Percentiles rank a stretch among this genome's conserved stretches.
Evolutionary conservation across 2,888 invertebrate genomes (phyloP).

Genomic region (Drymonia ruficornis): DNA sequence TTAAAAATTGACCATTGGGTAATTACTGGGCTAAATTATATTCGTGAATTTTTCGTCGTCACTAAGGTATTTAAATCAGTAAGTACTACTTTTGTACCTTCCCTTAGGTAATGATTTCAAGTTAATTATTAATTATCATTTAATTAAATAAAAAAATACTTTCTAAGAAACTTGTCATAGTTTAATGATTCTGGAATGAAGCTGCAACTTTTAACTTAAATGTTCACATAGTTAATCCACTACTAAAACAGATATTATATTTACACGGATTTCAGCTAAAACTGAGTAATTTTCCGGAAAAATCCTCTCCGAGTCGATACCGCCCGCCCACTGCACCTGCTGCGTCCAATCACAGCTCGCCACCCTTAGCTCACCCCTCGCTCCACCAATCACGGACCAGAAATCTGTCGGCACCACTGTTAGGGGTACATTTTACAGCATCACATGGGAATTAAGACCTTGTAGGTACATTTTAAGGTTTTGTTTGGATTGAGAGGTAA

Average conservation of each 20-base stretch:
- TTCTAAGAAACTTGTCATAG: no score
- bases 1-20: no score
- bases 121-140: no score
- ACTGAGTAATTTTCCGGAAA: constrained; percentile 21
- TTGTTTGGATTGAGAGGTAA: constrained; percentile 24
- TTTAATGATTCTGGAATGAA: no score
- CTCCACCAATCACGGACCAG: constrained; percentile 59
- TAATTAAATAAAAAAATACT: no score
- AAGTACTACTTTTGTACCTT: no score
- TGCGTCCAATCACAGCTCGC: constrained; percentile 64
- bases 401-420: constrained; percentile 66
- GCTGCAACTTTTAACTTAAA: no score
- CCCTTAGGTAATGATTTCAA: no score
- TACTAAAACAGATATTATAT: neutral
- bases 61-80: no score
- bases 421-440: constrained; percentile 47
- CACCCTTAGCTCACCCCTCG: constrained; percentile 58
- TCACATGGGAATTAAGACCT: constrained; percentile 25
- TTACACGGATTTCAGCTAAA: constrained; percentile 17
- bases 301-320: constrained; percentile 57
- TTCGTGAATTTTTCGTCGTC: no score
- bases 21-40: no score
- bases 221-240: no score
- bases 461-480: constrained; percentile 12
- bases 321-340: constrained; percentile 65